These are phyloP conservation scores for Myopa testacea DNA, from an alignment of 2,888 invertebrate genomes.

Conservation along the genomic window DNA sequence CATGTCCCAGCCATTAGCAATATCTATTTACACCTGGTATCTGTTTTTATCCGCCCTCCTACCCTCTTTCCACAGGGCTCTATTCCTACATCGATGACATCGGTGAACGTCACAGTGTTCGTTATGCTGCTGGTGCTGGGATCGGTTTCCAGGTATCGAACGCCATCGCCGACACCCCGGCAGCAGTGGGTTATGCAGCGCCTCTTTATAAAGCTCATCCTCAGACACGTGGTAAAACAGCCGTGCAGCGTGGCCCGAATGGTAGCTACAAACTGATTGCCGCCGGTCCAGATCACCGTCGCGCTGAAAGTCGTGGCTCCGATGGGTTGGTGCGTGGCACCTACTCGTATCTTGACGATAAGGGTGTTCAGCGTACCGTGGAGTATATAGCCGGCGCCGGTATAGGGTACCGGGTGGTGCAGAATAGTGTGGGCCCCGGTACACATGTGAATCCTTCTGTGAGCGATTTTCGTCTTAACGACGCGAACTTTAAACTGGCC, in stretches of 20 bases:
- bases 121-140: slow-evolving; percentile 80
- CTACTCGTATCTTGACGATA: slow-evolving; percentile 82
- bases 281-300: slow-evolving; percentile 80
- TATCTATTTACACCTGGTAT: neutral
- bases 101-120: slow-evolving; percentile 80
- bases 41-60: too few species aligned
- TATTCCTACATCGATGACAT: slow-evolving; percentile 82
- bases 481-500: slow-evolving; percentile 60
- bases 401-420: slow-evolving; percentile 80
- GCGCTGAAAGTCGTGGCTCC: slow-evolving; percentile 80
- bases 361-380: slow-evolving; percentile 81
- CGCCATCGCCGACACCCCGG: slow-evolving; percentile 75
- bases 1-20: neutral
- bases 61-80: slow-evolving; percentile 68
- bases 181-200: slow-evolving; percentile 74
- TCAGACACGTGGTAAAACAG: slow-evolving; percentile 77
- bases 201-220: slow-evolving; percentile 75
- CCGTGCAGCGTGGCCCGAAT: slow-evolving; percentile 78
- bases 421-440: slow-evolving; percentile 76
- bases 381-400: slow-evolving; percentile 82
- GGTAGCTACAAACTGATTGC: slow-evolving; percentile 83
- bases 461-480: slow-evolving; percentile 70
- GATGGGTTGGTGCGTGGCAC: slow-evolving; percentile 80
- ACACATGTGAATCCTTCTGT: slow-evolving; percentile 69
- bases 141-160: slow-evolving; percentile 83